phyloP scores from a whole-genome alignment of 2,113 vertebrate species.

The Boulengeromyrus knoepffleri region DNA sequence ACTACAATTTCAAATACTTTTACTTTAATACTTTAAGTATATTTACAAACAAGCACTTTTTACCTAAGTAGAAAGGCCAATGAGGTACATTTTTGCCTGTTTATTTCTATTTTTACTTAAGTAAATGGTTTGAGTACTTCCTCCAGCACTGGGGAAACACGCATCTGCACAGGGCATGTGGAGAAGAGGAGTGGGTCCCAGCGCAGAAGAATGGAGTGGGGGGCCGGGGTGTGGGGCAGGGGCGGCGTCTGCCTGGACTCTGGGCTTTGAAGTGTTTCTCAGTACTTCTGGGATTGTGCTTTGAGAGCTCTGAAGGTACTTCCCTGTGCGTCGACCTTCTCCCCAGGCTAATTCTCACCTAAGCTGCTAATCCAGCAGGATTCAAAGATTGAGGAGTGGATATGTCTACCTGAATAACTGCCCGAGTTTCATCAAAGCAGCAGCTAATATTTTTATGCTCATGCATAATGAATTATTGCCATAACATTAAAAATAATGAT shows the following conservation, averaged over 20 bases:
- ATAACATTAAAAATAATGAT: neutral
- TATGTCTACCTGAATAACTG: neutral
- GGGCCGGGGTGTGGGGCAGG: neutral
- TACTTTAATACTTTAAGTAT: neutral
- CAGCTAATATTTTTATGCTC: neutral
- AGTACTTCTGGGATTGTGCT: neutral
- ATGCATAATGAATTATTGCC: neutral
- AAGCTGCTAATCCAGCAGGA: neutral
- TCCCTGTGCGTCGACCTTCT: neutral
- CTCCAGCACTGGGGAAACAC: neutral
- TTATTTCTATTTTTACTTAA: neutral
- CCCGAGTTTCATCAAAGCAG: neutral
- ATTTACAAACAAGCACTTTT: neutral
- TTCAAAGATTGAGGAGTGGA: neutral
- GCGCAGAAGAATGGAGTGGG: neutral
- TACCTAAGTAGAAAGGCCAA: neutral
- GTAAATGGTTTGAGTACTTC: neutral
- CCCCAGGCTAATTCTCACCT: constrained; percentile 3
- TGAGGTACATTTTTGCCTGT: neutral
- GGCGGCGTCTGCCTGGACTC: neutral
- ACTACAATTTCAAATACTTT: neutral
- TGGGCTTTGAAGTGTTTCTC: neutral
- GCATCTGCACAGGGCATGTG: neutral
- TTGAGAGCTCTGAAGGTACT: no score
- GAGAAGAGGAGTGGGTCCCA: neutral